Evolutionary conservation across 2,888 invertebrate genomes (phyloP).

Genomic region (Brachypalpus laphriformis): DNA sequence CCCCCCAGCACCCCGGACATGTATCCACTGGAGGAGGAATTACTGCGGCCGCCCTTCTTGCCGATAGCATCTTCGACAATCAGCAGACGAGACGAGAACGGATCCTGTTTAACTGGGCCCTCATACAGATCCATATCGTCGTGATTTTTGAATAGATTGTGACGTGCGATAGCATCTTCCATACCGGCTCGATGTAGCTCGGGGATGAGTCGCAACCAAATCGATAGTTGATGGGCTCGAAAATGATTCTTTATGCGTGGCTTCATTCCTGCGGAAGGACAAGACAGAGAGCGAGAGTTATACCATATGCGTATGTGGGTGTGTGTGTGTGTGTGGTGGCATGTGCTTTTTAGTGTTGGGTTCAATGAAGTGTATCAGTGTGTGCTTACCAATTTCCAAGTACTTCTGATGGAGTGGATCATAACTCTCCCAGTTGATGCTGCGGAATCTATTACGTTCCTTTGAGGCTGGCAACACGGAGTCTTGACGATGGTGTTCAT

Average conservation of each 20-base stretch:
- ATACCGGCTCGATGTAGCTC: slow-evolving; percentile 94
- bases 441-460: slow-evolving; percentile 92
- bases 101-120: slow-evolving; percentile 93
- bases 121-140: slow-evolving; percentile 95
- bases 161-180: slow-evolving; percentile 93
- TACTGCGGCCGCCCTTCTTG: slow-evolving; percentile 79
- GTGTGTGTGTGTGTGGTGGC: slow-evolving; percentile 15
- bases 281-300: slow-evolving; percentile 76
- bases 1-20: slow-evolving; percentile 80
- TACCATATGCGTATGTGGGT: neutral
- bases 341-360: slow-evolving; percentile 44
- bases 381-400: slow-evolving; percentile 91
- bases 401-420: slow-evolving; percentile 96
- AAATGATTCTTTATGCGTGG: slow-evolving; percentile 96
- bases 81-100: slow-evolving; percentile 83
- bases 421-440: slow-evolving; percentile 95
- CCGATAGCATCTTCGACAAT: slow-evolving; percentile 81
- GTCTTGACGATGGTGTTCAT: slow-evolving; percentile 92
- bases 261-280: slow-evolving; percentile 89
- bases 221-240: slow-evolving; percentile 96
- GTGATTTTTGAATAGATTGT: slow-evolving; percentile 95
- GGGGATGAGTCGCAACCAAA: slow-evolving; percentile 96
- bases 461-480: slow-evolving; percentile 90
- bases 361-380: slow-evolving; percentile 55
- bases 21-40: slow-evolving; percentile 78